A percentile compares a stretch with the other conserved stretches of the same genome.
phyloP scores from a whole-genome alignment of 2,888 invertebrate genomes.

The Eristalis pertinax region DNA sequence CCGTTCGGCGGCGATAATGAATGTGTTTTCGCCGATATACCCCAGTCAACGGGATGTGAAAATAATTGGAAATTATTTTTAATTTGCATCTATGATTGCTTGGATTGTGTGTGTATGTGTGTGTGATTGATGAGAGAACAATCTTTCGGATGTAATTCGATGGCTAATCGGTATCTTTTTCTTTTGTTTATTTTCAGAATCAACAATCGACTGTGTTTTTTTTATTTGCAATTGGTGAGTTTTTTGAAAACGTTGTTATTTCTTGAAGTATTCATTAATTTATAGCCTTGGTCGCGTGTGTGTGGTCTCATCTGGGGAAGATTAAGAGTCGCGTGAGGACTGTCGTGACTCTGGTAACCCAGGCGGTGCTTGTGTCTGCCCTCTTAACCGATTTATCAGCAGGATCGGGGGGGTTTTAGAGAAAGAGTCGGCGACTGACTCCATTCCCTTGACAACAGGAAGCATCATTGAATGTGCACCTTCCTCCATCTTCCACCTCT shows the following conservation, averaged over 20 bases:
- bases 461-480: no score
- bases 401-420: no score
- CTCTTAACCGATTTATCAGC: no score
- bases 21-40: slow-evolving; percentile 27
- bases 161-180: neutral
- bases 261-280: neutral
- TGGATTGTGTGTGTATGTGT: neutral
- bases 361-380: no score
- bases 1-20: slow-evolving; percentile 15
- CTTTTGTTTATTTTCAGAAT: slow-evolving; percentile 30
- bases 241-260: neutral
- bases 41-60: slow-evolving; percentile 32
- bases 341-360: no score
- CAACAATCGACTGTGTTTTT: neutral
- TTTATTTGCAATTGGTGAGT: slow-evolving; percentile 30
- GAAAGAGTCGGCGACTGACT: no score
- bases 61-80: slow-evolving; percentile 43
- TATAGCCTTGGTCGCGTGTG: no score
- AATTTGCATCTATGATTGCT: slow-evolving; percentile 15
- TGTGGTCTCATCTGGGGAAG: no score
- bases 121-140: neutral
- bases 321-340: no score
- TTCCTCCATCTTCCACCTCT: no score
- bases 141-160: neutral
- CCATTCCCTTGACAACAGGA: no score